These are phyloP conservation scores for Whitmania pigra DNA, from an alignment of 1,140 invertebrate species.

Conservation along the genomic window DNA sequence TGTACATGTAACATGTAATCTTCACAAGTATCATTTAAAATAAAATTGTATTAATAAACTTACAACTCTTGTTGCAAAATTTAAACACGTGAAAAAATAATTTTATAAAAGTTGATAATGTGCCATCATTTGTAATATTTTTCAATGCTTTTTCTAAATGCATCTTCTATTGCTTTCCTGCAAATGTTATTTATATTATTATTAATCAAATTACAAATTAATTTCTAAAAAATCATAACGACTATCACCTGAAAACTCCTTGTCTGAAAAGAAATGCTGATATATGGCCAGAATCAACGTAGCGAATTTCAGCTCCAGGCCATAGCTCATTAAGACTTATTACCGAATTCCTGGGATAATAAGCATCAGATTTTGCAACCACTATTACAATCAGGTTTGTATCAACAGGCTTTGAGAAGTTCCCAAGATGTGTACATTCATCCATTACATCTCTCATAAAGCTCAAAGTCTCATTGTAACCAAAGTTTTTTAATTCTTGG, in stretches of 20 bases:
- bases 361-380: constrained; percentile 61
- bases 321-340: constrained; percentile 71
- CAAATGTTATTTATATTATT: not conserved
- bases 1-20: no score
- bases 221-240: not conserved
- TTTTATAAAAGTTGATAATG: no score
- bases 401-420: constrained; percentile 71
- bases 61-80: no score
- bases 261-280: constrained; percentile 74
- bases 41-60: no score
- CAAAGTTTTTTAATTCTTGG: not conserved
- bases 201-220: not conserved
- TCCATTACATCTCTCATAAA: constrained; percentile 98
- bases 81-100: no score
- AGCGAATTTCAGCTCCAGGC: constrained; percentile 76
- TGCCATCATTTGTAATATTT: constrained; percentile 41
- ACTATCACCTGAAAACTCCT: constrained; percentile 63
- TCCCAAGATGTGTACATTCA: constrained; percentile 87
- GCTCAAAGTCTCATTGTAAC: constrained; percentile 46
- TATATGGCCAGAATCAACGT: constrained; percentile 73
- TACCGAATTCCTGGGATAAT: constrained; percentile 72
- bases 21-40: no score
- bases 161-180: constrained; percentile 38
- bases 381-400: constrained; percentile 46
- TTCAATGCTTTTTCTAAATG: constrained; percentile 44